Conservation (phyloP, 2,113 vertebrate genomes). For the Muscicapa adusta region DNA sequence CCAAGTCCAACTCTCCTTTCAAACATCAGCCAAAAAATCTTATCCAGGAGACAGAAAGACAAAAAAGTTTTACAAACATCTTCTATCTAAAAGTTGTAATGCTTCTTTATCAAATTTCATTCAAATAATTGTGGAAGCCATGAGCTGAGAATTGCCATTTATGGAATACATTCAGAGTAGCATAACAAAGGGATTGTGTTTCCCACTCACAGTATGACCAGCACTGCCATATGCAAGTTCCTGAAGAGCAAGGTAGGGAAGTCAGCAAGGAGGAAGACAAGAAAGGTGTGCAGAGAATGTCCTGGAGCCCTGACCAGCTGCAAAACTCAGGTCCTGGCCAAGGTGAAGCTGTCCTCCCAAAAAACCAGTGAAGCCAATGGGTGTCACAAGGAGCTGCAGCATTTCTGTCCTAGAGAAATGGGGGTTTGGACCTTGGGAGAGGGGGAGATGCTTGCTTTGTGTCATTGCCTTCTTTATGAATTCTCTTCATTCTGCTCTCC, state of each 20-base stretch:
- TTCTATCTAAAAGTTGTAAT: neutral
- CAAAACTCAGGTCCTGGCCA: neutral
- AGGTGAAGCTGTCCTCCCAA: neutral
- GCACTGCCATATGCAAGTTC: neutral
- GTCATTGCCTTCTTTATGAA: neutral
- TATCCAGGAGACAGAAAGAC: neutral
- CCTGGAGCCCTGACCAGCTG: neutral
- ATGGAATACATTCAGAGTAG: neutral
- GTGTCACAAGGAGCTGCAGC: neutral
- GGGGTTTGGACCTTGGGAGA: rapidly evolving
- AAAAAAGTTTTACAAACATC: neutral
- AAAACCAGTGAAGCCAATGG: neutral
- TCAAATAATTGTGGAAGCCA: neutral
- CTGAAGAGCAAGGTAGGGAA: neutral
- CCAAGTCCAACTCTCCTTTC: neutral
- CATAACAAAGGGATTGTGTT: neutral
- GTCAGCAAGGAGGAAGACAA: neutral
- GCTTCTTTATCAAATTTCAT: neutral
- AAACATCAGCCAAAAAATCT: conserved; percentile 11
- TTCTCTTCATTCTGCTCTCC: neutral
- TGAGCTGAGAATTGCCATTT: neutral
- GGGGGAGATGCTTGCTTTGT: rapidly evolving
- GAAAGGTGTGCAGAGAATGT: neutral
- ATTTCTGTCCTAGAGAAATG: neutral
- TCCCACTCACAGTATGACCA: neutral